Percentiles rank a stretch among this genome's conserved stretches.
Evolutionary conservation across 2,888 invertebrate genomes (phyloP).

Genomic region (Torymus aiolomorphi): DNA sequence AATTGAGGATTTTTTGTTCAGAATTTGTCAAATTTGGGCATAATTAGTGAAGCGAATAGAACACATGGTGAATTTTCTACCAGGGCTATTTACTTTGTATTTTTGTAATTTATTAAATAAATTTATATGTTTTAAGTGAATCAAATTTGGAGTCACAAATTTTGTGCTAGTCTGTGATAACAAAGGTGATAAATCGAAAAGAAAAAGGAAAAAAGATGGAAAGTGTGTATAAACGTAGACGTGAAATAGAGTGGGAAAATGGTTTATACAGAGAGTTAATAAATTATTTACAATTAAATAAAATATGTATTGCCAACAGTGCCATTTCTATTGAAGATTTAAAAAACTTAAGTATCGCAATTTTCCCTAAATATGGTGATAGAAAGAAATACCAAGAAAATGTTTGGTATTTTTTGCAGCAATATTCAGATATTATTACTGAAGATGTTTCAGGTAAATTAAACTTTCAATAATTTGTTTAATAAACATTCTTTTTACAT

Average conservation of each 20-base stretch:
- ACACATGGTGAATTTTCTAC: no score
- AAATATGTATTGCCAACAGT: neutral
- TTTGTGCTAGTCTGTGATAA: no score
- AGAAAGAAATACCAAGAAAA: slow-evolving; percentile 5
- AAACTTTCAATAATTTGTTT: neutral
- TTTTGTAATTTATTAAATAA: no score
- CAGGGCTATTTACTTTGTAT: no score
- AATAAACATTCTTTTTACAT: neutral
- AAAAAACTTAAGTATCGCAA: neutral
- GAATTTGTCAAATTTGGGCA: no score
- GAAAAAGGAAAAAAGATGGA: no score
- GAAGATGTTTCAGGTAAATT: slow-evolving; percentile 15
- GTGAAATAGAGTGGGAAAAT: slow-evolving; percentile 7
- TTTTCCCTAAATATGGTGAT: neutral
- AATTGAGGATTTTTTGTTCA: no score
- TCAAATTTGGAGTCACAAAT: no score
- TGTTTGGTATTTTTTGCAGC: slow-evolving; percentile 7
- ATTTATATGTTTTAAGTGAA: no score
- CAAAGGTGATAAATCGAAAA: no score
- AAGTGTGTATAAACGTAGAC: slow-evolving; percentile 4
- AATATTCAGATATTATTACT: neutral
- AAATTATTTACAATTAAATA: neutral
- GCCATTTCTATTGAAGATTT: neutral
- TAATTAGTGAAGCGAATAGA: no score
- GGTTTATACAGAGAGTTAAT: slow-evolving; percentile 1